A percentile compares a stretch with the other conserved stretches of the same genome.
Conservation (phyloP, 2,113 vertebrate genomes). For the Arothron firmamentum region DNA sequence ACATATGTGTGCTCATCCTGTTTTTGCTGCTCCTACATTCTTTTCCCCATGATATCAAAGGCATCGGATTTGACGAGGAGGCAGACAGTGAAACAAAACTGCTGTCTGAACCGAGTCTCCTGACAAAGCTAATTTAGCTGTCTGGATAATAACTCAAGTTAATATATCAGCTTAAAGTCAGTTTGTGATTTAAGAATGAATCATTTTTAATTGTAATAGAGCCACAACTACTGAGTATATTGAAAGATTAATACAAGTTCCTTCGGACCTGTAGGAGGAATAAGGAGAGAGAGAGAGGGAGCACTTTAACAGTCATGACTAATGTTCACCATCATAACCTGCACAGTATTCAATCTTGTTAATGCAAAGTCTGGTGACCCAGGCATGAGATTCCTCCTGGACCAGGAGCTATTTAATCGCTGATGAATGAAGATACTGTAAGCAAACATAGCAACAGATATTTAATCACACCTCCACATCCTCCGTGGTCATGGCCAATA, state of each 20-base stretch:
- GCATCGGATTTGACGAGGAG: slow-evolving; percentile 44
- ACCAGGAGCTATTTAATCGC: slow-evolving; percentile 56
- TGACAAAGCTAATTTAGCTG: slow-evolving; percentile 31
- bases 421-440: slow-evolving; percentile 67
- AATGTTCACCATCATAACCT: slow-evolving; percentile 43
- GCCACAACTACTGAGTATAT: slow-evolving; percentile 5
- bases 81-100: slow-evolving; percentile 34
- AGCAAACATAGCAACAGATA: slow-evolving; percentile 55
- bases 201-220: slow-evolving; percentile 17
- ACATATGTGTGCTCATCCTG: slow-evolving; percentile 35
- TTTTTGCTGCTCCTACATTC: slow-evolving; percentile 39
- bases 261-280: slow-evolving; percentile 5
- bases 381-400: slow-evolving; percentile 42
- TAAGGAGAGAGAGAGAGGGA: slow-evolving; percentile 14
- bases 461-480: slow-evolving; percentile 58
- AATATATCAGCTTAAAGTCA: neutral
- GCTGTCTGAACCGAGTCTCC: slow-evolving; percentile 11
- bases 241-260: slow-evolving; percentile 13
- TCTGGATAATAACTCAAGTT: slow-evolving; percentile 12
- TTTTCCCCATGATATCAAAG: slow-evolving; percentile 24
- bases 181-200: slow-evolving; percentile 14
- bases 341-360: slow-evolving; percentile 42
- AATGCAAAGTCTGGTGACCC: slow-evolving; percentile 64
- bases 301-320: slow-evolving; percentile 33
- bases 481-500: slow-evolving; percentile 58